Base-by-base conservation (phyloP, 2,888 invertebrate genomes). In the Polydrusus cervinus region DNA sequence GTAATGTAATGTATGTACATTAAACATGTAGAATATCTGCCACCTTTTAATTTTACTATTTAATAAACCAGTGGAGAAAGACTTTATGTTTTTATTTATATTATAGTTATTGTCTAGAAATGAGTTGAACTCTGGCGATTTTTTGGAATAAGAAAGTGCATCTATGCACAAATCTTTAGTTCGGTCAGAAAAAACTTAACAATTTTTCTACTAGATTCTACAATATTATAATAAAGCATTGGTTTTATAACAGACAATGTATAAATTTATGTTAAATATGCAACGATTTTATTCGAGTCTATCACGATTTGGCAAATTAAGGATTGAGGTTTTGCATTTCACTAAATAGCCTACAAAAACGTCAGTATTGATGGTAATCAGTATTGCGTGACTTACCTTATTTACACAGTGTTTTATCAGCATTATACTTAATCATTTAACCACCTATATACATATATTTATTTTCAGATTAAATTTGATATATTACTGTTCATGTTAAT, bases 321-420 rank as follows among this genome's bases (percentile, higher is more conserved):
- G 14, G 47, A 47, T 20, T 62, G 14, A 47, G 8, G n/a, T 62
- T 43, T 62, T 47, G 45, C 53, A n/a, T 53, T 53, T 20, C 25
- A 53, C 38, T 43, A 20, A 53, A 66, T 30, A 25, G 72, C 65
- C 34, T 14, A 66, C 66, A 57, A 65, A 71, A 72, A 66, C 65
- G 47, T 72, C 55, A 66, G 47, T 60, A 55, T 38, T 45, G 72
- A 72, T 72, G 65, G 34, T 45, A 65, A 72, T 65, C 72, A 55
- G 38, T n/a, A 30, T 72, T 66, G 72, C 72, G 72, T 72, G 72
- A 72, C 72, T 72, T 57, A 11, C 69, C 20, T 60, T 69, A 60
- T 69, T 69, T 69, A 66, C 66, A 72, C 55, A 72, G 72, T 66
- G 57, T 57, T 72, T 72, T 72, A 72, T 72, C 66, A 72, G 57